Evolutionary conservation across 2,797 vertebrate genomes (phyloP), one percentile per base, ranked within the genome.

Genomic region (Halcyon smyrnensis): DNA sequence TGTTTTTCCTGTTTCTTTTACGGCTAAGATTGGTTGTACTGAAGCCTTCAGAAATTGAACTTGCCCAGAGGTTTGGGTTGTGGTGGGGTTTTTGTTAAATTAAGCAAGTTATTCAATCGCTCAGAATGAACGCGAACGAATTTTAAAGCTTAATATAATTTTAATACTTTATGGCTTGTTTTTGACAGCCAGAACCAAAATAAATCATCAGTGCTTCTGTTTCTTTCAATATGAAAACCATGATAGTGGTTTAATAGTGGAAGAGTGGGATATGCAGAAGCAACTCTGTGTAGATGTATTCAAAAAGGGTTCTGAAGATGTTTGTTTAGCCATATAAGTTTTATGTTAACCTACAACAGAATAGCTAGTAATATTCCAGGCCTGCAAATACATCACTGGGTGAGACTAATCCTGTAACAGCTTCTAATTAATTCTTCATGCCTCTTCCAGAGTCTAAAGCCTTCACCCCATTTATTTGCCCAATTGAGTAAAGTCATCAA

Each of bases 401-500:
- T 51, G 34, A 74, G 27, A 48, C 43, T 74, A 39, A 79, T 63
- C 20, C 1, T 2, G 0, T 64, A 82, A 76, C 43, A 54, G 4
- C 27, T 86, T 76, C 24, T 5, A 6, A 64, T 28, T 80, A 84
- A 64, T 32, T 90, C 39, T 83, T 89, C 68, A 93, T 94, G 11
- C 28, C 27, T 84, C 2, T 98, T 98, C 94, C 98, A 99, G 99
- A 99, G 99, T 99, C 99, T 99, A 95, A 99, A 99, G 97, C 99
- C 99, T 91, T 99, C 99, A 95, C 98, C 99, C 97, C 99, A 99
- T 95, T 98, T 99, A 95, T 99, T 99, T 98, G 98, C 99, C 98
- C 99, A 99, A 95, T 98, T 99, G 97, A 99, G 99, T 99, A 99
- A 99, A 99, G 99, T 99, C 98, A 99, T 99, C 94, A 99, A 99